A percentile compares a stretch with the other conserved stretches of the same genome.
These are phyloP conservation scores for Epinephelus moara DNA, from an alignment of 2,113 vertebrate genomes.

Conservation along the genomic window DNA sequence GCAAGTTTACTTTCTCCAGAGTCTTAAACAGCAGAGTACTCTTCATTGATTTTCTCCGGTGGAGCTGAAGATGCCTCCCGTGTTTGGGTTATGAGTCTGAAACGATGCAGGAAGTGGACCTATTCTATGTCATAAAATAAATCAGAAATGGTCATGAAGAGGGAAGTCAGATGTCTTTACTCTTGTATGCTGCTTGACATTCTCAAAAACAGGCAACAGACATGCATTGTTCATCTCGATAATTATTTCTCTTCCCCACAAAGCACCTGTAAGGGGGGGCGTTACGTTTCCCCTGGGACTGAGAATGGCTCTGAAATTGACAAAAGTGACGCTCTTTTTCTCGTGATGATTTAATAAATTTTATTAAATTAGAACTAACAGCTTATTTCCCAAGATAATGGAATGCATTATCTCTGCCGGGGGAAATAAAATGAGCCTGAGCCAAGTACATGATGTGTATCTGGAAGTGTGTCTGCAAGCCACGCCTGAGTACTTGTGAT, in stretches of 20 bases:
- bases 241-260: conserved; percentile 25
- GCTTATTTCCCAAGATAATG: conserved; percentile 43
- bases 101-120: not conserved
- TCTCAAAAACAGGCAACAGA: not conserved
- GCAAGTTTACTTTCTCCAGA: not conserved
- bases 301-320: not conserved
- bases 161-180: not conserved
- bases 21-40: not conserved
- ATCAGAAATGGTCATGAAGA: not conserved
- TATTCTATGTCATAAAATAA: too few species aligned
- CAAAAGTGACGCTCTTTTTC: conserved; percentile 16
- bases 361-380: conserved; percentile 46
- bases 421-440: conserved; percentile 50
- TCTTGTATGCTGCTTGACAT: not conserved
- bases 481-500: not conserved
- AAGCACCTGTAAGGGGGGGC: not conserved
- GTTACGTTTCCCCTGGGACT: not conserved
- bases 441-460: conserved; percentile 18
- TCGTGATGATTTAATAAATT: conserved; percentile 27
- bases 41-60: not conserved
- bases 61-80: not conserved
- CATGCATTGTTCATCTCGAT: not conserved
- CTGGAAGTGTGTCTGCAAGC: conserved; percentile 14
- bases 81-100: not conserved
- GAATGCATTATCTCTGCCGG: conserved; percentile 17